Conservation (phyloP, 2,113 vertebrate species). For the Glareola pratincola region DNA sequence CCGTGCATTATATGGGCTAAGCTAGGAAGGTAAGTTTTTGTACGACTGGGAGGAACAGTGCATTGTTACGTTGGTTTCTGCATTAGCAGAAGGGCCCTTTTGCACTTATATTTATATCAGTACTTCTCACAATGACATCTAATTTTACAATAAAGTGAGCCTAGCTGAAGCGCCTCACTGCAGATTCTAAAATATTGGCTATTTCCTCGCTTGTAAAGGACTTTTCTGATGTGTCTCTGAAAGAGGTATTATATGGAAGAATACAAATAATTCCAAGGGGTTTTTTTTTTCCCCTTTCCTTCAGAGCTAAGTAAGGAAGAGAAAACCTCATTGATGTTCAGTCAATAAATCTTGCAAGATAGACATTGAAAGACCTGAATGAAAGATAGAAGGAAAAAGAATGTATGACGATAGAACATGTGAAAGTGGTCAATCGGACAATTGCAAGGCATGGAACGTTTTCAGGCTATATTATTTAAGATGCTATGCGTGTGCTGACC, state of each 20-base stretch:
- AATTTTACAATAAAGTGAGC: conserved; percentile 77
- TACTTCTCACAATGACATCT: conserved; percentile 75
- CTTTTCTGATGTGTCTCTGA: conserved; percentile 67
- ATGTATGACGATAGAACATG: background rate
- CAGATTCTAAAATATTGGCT: conserved; percentile 74
- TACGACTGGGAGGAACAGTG: conserved; percentile 49
- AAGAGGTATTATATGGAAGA: conserved; percentile 67
- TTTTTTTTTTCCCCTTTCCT: background rate
- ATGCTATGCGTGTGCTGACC: background rate
- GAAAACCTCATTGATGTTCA: conserved; percentile 31
- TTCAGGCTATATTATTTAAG: background rate
- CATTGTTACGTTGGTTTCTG: conserved; percentile 64
- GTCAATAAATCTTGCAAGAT: conserved; percentile 11
- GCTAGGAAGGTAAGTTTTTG: conserved; percentile 58
- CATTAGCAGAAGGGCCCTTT: conserved; percentile 70
- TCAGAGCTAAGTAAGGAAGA: conserved; percentile 15
- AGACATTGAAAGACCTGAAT: background rate
- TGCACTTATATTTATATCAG: conserved; percentile 73
- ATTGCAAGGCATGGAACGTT: background rate
- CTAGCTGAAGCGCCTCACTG: conserved; percentile 60
- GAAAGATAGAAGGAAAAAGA: background rate
- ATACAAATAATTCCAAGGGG: conserved; percentile 67
- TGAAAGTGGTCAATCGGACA: background rate
- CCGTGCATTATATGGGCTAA: conserved; percentile 51
- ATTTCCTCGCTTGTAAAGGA: conserved; percentile 70